Percentiles rank a stretch among this genome's conserved stretches.
phyloP scores from a whole-genome alignment of 2,113 vertebrate species.

The Scolopax mira region DNA sequence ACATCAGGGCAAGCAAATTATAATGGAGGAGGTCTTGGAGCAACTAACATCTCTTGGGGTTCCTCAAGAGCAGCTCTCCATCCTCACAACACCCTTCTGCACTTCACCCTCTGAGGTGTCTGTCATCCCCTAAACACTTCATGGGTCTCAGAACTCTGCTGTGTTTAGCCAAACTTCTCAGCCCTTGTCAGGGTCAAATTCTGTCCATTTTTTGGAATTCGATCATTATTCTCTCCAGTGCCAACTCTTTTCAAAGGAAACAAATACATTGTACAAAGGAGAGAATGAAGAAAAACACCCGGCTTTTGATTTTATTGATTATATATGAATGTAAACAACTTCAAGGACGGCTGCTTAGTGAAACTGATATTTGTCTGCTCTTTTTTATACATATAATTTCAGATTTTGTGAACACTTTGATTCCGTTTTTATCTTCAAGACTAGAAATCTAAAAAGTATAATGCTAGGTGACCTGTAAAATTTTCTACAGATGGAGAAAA shows the following conservation, averaged over 20 bases:
- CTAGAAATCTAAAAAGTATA: background rate
- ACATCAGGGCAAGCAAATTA: background rate
- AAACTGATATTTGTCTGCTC: background rate
- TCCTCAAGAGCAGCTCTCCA: background rate
- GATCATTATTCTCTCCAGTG: conserved; percentile 7
- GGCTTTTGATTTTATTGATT: conserved; percentile 52
- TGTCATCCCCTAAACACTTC: background rate
- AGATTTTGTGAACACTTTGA: background rate
- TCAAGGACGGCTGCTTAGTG: background rate
- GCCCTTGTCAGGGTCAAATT: conserved; percentile 34
- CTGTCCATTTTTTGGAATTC: conserved; percentile 19
- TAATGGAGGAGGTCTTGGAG: background rate
- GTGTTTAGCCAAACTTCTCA: conserved; percentile 45
- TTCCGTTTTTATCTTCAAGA: background rate
- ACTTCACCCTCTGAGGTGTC: background rate
- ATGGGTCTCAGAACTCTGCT: background rate
- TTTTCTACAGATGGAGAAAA: background rate
- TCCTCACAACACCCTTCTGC: background rate
- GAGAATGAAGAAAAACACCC: conserved; percentile 25
- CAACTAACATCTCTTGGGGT: background rate
- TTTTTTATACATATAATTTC: background rate
- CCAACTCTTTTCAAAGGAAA: conserved; percentile 45
- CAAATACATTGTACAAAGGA: background rate
- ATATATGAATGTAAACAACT: conserved; percentile 37
- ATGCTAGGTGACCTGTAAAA: background rate